Evolutionary conservation across 2,113 vertebrate genomes (phyloP).

Genomic region (Macroglossus sobrinus): DNA sequence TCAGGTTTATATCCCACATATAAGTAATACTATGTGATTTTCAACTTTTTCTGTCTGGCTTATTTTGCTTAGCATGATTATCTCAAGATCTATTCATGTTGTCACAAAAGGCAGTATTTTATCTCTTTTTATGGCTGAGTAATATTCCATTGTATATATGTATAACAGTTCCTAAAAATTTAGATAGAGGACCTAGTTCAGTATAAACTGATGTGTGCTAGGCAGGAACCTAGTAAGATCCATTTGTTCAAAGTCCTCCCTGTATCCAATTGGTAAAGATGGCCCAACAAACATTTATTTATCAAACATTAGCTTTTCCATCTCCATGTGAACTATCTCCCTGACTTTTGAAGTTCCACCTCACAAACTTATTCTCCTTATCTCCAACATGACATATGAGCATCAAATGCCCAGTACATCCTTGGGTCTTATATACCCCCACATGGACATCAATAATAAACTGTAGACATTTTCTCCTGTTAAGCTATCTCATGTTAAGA

Average conservation of each 20-base stretch:
- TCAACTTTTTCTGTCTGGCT: no score
- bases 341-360: neutral
- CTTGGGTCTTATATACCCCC: neutral
- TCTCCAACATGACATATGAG: neutral
- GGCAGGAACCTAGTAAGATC: neutral
- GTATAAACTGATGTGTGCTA: neutral
- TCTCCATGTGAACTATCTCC: neutral
- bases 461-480: neutral
- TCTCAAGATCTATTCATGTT: no score
- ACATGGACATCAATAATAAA: neutral
- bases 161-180: no score
- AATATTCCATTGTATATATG: no score
- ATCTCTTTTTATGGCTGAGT: no score
- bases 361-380: neutral
- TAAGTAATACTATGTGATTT: no score
- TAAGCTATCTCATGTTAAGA: neutral
- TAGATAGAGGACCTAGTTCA: neutral
- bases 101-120: no score
- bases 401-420: neutral
- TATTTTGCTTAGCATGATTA: no score
- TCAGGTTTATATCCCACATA: no score
- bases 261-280: neutral
- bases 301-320: neutral
- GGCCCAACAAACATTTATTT: neutral
- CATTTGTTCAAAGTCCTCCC: neutral